phyloP scores from a whole-genome alignment of 2,113 vertebrate genomes.

The Corapipo altera region DNA sequence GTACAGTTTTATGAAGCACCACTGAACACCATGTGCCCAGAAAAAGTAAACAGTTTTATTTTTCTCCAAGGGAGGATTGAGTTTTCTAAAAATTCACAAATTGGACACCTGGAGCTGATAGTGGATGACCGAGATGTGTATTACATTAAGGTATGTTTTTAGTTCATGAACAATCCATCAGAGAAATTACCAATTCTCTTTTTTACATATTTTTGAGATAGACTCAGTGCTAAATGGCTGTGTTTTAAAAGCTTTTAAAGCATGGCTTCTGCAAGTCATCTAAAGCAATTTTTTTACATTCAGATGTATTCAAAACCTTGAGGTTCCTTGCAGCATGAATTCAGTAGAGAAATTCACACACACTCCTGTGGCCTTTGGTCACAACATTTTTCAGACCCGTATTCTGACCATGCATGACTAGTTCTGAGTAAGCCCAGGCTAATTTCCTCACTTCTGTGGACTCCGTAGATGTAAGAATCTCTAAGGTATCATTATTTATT shows the following conservation, averaged over 20 bases:
- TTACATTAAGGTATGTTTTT: constrained; percentile 78
- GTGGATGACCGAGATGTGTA: constrained; percentile 76
- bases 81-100: constrained; percentile 60
- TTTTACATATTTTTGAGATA: not conserved
- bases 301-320: not conserved
- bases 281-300: not conserved
- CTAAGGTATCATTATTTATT: not conserved
- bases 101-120: constrained; percentile 78
- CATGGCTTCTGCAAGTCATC: not conserved
- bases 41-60: not conserved
- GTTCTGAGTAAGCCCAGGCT: not conserved
- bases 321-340: not conserved
- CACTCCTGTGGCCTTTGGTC: not conserved
- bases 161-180: not conserved
- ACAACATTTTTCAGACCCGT: not conserved
- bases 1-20: not conserved
- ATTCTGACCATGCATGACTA: not conserved
- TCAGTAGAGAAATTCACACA: not conserved
- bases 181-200: not conserved
- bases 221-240: not conserved
- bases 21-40: not conserved
- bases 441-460: not conserved
- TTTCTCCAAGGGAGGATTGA: constrained; percentile 78
- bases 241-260: not conserved
- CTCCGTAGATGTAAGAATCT: not conserved